Evolutionary conservation across 2,113 vertebrate species (phyloP).

Genomic region (Craseonycteris thonglongyai): DNA sequence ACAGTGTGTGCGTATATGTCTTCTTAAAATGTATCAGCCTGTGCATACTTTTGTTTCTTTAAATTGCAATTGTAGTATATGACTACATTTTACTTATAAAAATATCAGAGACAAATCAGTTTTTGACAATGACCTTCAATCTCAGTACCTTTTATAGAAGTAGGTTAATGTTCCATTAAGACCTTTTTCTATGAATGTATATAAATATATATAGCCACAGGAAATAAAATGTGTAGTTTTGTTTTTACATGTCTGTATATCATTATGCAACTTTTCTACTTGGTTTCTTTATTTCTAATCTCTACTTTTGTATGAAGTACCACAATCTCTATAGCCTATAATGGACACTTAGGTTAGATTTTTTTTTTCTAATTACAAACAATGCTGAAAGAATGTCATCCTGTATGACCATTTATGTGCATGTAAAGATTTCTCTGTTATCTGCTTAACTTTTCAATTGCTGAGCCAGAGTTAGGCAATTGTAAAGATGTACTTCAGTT

Average conservation of each 20-base stretch:
- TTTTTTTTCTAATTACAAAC: not conserved
- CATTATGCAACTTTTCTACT: not conserved
- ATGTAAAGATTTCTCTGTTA: not conserved
- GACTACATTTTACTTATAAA: not conserved
- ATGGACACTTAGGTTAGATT: not conserved
- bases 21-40: not conserved
- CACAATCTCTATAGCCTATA: not conserved
- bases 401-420: not conserved
- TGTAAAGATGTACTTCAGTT: slow-evolving; percentile 5
- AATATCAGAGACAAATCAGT: not conserved
- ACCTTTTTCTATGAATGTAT: not conserved
- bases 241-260: not conserved
- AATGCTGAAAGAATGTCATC: not conserved
- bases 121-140: slow-evolving; percentile 9
- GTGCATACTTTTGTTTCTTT: not conserved
- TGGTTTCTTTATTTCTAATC: not conserved
- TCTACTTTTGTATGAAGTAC: not conserved
- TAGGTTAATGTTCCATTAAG: not conserved
- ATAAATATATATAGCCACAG: not conserved
- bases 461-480: not conserved
- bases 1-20: not conserved
- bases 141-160: not conserved
- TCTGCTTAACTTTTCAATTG: not conserved
- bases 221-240: not conserved
- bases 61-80: not conserved